phyloP scores from a whole-genome alignment of 2,797 vertebrate genomes.

The Gymnopithys bicolor region DNA sequence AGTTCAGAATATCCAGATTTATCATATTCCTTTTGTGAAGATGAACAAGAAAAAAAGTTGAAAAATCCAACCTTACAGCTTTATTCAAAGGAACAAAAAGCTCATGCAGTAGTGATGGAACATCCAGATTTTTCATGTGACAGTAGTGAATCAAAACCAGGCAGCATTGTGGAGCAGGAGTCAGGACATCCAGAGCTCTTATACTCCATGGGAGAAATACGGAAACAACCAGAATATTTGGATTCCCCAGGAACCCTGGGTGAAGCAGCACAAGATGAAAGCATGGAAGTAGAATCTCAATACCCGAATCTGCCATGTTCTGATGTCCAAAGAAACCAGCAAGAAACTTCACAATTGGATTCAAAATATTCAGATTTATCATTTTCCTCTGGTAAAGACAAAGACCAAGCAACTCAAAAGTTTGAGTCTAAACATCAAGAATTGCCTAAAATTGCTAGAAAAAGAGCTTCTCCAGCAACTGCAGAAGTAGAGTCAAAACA shows the following conservation, averaged over 20 bases:
- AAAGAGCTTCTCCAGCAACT: constrained; percentile 10
- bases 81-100: background rate
- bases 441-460: background rate
- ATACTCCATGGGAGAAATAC: background rate
- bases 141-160: background rate
- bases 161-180: background rate
- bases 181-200: background rate
- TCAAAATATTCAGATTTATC: background rate
- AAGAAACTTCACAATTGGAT: background rate
- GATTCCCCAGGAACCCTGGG: background rate
- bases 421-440: background rate
- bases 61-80: background rate
- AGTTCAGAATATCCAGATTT: background rate
- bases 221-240: background rate
- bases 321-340: background rate
- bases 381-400: background rate
- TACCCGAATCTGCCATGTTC: background rate
- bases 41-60: background rate
- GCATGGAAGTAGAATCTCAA: background rate
- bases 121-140: background rate
- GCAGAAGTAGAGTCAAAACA: background rate
- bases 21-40: background rate
- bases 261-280: background rate
- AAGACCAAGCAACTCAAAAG: background rate
- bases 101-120: background rate